A percentile compares a stretch with the other conserved stretches of the same genome.
These are phyloP conservation scores for Amblyjoppa proteus DNA, from an alignment of 2,888 invertebrate genomes.

Conservation along the genomic window DNA sequence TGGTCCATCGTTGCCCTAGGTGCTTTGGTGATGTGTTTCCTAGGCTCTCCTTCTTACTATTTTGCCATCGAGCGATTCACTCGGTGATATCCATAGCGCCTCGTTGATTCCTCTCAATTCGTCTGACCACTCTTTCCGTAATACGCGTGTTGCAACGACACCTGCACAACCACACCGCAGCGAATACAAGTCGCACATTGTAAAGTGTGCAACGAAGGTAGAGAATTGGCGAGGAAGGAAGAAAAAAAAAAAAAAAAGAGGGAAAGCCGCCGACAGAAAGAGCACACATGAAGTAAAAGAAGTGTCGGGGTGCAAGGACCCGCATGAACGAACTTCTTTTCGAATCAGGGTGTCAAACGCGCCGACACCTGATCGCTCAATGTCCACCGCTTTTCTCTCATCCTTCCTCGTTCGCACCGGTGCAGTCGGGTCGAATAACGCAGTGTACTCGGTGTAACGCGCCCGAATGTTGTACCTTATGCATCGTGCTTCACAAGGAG, in stretches of 20 bases:
- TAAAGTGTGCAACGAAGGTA: slow-evolving; percentile 9
- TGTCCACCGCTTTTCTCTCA: slow-evolving; percentile 61
- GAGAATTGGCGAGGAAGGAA: background rate
- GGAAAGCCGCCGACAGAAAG: slow-evolving; percentile 32
- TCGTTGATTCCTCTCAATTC: slow-evolving; percentile 35
- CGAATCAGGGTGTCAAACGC: slow-evolving; percentile 75
- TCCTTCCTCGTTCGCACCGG: slow-evolving; percentile 11
- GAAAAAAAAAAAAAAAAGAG: slow-evolving; percentile 1
- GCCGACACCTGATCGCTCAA: slow-evolving; percentile 78
- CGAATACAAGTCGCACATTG: background rate
- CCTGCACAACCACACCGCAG: background rate
- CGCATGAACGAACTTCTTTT: slow-evolving; percentile 66
- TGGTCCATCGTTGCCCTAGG: slow-evolving; percentile 28
- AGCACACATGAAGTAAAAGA: slow-evolving; percentile 13
- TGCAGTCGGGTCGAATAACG: slow-evolving; percentile 18
- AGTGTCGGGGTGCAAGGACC: slow-evolving; percentile 30
- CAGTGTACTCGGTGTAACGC: slow-evolving; percentile 26
- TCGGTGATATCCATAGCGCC: slow-evolving; percentile 47
- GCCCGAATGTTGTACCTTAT: slow-evolving; percentile 11
- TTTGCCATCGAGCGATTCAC: slow-evolving; percentile 58
- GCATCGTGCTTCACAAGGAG: slow-evolving; percentile 17
- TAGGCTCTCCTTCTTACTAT: slow-evolving; percentile 20
- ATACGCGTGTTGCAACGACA: background rate
- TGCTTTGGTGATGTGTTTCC: slow-evolving; percentile 31
- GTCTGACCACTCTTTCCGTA: slow-evolving; percentile 29